Conservation (phyloP, 2,113 vertebrate species). For the Pyxicephalus adspersus region DNA sequence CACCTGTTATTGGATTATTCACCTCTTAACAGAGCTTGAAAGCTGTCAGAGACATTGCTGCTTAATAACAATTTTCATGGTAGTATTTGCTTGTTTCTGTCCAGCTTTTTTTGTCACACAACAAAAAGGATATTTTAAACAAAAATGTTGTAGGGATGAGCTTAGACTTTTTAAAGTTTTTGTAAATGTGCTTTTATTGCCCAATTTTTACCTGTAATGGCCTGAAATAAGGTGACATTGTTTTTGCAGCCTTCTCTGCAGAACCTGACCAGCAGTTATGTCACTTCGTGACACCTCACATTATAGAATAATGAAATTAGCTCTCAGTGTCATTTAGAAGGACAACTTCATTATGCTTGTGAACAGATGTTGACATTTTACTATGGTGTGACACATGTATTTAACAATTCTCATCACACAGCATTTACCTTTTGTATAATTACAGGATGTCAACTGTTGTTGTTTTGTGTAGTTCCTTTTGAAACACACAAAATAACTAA, state of each 20-base stretch:
- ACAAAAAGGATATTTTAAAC: no score
- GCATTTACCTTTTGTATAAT: conserved; percentile 5
- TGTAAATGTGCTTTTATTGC: background rate
- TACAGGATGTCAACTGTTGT: conserved; percentile 2
- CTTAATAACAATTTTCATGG: no score
- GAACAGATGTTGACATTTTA: conserved; percentile 52
- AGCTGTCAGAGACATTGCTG: no score
- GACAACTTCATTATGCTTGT: conserved; percentile 27
- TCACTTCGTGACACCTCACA: background rate
- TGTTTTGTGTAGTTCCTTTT: conserved; percentile 3
- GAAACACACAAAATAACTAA: no score
- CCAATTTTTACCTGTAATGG: background rate
- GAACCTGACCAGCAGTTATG: background rate
- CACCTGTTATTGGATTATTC: no score
- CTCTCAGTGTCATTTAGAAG: conserved; percentile 29
- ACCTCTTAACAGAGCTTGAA: no score
- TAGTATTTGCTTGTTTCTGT: no score
- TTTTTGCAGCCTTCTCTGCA: background rate
- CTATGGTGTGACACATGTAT: background rate
- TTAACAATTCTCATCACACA: conserved; percentile 13
- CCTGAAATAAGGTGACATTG: background rate
- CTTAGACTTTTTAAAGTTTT: background rate
- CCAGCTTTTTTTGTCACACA: no score
- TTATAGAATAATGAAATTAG: conserved; percentile 22
- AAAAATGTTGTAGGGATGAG: no score